phyloP scores from a whole-genome alignment of 23 tunicate species.

The Ascidia mentula region DNA sequence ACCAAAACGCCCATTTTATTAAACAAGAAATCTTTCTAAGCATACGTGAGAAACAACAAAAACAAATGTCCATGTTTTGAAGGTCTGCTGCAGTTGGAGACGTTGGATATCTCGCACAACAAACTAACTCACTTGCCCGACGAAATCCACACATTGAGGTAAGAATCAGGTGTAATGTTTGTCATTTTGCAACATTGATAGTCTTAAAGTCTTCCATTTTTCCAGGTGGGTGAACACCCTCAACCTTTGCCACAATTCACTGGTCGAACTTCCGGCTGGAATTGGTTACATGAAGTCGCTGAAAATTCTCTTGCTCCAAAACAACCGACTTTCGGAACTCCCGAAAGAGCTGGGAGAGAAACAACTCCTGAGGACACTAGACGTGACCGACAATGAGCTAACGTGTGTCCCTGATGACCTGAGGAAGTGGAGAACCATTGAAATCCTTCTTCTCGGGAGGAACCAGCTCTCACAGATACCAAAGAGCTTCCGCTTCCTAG shows the following conservation, averaged over 20 bases:
- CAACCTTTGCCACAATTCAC: conserved; percentile 53
- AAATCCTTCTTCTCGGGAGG: conserved; percentile 43
- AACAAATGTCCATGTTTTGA: neutral
- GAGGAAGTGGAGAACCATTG: conserved; percentile 73
- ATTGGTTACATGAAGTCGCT: conserved; percentile 75
- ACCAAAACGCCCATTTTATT: too few species aligned
- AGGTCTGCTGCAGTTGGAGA: conserved; percentile 51
- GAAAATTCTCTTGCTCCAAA: conserved; percentile 62
- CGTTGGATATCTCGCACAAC: conserved; percentile 35
- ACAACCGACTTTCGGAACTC: conserved; percentile 58
- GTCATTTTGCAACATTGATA: too few species aligned
- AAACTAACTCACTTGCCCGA: conserved; percentile 44
- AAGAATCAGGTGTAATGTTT: neutral
- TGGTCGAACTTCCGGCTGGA: conserved; percentile 55
- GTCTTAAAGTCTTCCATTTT: too few species aligned
- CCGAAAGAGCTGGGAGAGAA: conserved; percentile 70
- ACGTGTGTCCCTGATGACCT: conserved; percentile 77
- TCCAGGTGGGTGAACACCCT: conserved; percentile 68
- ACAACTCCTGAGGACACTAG: conserved; percentile 61
- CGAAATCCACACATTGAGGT: conserved; percentile 58
- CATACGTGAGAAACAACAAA: too few species aligned
- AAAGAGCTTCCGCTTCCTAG: conserved; percentile 68
- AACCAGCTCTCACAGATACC: conserved; percentile 74
- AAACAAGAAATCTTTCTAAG: too few species aligned
- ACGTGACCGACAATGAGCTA: conserved; percentile 67